phyloP scores from a whole-genome alignment of 2,113 vertebrate genomes.

The Acinonyx jubatus region DNA sequence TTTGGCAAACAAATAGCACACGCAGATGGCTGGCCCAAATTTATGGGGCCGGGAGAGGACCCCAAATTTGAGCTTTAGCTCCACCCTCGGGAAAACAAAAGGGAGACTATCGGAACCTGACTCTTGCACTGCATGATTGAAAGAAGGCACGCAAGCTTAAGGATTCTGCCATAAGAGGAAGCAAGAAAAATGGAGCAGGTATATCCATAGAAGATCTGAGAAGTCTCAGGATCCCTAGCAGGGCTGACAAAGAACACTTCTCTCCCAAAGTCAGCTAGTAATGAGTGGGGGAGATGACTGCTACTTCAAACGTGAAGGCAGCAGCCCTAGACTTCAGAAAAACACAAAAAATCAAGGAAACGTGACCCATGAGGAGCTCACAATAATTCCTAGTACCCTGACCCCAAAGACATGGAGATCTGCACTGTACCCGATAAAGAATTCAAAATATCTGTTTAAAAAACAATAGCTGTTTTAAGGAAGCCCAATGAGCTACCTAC shows the following conservation, averaged over 20 bases:
- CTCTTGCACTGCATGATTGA: not conserved
- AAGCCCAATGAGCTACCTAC: not conserved
- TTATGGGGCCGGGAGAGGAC: not conserved
- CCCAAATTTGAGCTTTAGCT: not conserved
- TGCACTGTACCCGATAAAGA: not conserved
- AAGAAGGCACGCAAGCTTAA: not conserved
- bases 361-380: not conserved
- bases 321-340: not conserved
- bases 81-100: not conserved
- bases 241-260: not conserved
- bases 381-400: not conserved
- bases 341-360: not conserved
- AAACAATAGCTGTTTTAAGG: not conserved
- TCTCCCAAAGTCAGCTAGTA: not conserved
- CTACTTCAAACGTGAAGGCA: not conserved
- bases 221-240: not conserved
- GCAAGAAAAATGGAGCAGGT: not conserved
- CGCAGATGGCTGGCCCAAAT: not conserved
- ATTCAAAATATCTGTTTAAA: not conserved
- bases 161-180: not conserved
- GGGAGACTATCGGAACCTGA: not conserved
- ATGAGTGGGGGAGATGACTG: not conserved
- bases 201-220: not conserved
- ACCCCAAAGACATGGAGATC: not conserved
- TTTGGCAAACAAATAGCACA: not conserved